Conservation (phyloP, 2,113 vertebrate genomes). For the Tapirus terrestris region DNA sequence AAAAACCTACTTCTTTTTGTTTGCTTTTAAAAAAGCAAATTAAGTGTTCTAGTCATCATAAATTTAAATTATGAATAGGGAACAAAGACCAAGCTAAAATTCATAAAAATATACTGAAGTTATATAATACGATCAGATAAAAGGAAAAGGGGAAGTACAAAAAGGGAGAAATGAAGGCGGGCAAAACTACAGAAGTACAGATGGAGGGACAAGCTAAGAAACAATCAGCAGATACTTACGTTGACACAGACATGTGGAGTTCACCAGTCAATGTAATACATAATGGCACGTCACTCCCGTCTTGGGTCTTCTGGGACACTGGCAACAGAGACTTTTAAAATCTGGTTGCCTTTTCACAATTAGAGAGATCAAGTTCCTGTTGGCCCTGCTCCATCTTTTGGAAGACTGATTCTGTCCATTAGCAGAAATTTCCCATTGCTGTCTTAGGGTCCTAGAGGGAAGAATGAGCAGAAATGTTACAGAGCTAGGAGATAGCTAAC, state of each 20-base stretch:
- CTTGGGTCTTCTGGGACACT: not conserved
- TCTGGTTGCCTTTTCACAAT: not conserved
- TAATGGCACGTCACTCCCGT: rapidly evolving
- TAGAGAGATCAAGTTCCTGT: not conserved
- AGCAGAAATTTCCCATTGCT: not conserved
- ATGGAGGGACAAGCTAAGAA: not conserved
- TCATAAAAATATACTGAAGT: not conserved
- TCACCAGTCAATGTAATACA: not conserved
- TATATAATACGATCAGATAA: not conserved
- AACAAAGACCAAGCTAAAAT: not conserved
- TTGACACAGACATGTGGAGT: not conserved
- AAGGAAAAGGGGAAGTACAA: not conserved
- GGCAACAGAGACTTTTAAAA: not conserved
- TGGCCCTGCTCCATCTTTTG: too few species aligned
- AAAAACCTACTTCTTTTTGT: not conserved
- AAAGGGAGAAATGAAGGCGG: not conserved
- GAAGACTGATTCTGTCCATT: not conserved
- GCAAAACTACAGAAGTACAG: too few species aligned
- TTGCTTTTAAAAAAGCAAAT: conserved; percentile 43
- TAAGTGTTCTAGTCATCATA: not conserved
- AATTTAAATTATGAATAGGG: not conserved
- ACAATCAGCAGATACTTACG: rapidly evolving
- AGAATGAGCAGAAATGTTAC: not conserved
- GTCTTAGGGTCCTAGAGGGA: not conserved
- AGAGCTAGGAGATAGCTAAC: not conserved